Base-by-base conservation (phyloP, 2,797 vertebrate genomes). In the Manis pentadactyla region DNA sequence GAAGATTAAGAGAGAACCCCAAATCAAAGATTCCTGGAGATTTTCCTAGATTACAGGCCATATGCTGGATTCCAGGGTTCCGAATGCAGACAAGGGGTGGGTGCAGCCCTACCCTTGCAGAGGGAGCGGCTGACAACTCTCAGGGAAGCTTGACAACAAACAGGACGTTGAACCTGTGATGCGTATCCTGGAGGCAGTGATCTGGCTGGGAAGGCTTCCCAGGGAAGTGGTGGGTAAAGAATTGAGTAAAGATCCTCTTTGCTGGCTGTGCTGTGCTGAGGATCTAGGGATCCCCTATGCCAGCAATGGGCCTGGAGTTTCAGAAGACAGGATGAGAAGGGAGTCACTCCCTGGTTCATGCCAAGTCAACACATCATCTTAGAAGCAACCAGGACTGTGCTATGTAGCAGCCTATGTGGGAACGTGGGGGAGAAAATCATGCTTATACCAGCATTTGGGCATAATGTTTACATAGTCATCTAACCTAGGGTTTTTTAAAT, bases 261-360 rank as follows among this genome's bases (percentile, higher is more conserved):
- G 85, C 34, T 42, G 27, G 37, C 64, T 74, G 27, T 73, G 37
- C 73, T 81, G 8, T 39, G 61, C 31, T 1, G 3, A 82, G 64
- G 19, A 18, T 34, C 85, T 25, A 42, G 0, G 0, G 1, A 51
- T 18, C 4, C 7, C 2, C 13, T 2, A 31, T 63, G 87, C 59
- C 4, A 64, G 46, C 55, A 27, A 87, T 29, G 64, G 37, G 2
- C 42, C 53, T 49, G 7, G 66, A 61, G 59, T 63, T 31, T 92
- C 79, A 17, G 55, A 95, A 84, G 86, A 74, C 31, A 17, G 53
- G 19, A n/a, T 4, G 18, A 77, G 69, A 53, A 59, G 23, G 51
- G n/a, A 77, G 31, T 12, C 6, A 0, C 0, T 61, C 25, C 21
- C 64, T 12, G 57, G 18, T 18, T 37, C 14, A 7, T 0, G 1